phyloP scores from a whole-genome alignment of 2,113 vertebrate species.

The Pelvicachromis taeniatus region DNA sequence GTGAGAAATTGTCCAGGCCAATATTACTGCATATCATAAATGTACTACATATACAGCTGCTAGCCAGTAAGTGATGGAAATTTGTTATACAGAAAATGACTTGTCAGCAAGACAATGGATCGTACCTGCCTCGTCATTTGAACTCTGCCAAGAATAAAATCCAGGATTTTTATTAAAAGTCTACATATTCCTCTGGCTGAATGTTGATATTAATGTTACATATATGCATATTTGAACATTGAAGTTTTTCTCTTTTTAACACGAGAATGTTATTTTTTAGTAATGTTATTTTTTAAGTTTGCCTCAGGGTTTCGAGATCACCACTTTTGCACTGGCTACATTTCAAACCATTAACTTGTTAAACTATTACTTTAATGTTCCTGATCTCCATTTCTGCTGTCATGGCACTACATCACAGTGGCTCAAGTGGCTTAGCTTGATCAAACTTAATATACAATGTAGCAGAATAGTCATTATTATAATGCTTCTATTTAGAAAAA shows the following conservation, averaged over 20 bases:
- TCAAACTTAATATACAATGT: not conserved
- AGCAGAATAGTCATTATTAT: not conserved
- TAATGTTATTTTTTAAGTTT: not conserved
- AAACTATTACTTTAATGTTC: not conserved
- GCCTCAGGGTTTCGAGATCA: not conserved
- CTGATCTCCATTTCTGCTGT: not conserved
- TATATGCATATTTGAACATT: not conserved
- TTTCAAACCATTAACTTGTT: not conserved
- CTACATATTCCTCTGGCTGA: not conserved
- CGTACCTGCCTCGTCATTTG: not conserved
- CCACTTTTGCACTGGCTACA: not conserved
- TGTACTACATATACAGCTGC: not conserved
- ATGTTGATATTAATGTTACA: not conserved
- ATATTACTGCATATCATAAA: not conserved
- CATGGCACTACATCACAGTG: not conserved
- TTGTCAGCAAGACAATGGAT: not conserved
- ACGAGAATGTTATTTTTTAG: no score
- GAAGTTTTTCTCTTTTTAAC: not conserved
- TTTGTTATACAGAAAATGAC: not conserved
- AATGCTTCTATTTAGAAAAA: not conserved
- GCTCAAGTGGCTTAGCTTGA: not conserved
- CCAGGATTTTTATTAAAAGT: not conserved
- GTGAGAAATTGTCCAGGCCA: not conserved
- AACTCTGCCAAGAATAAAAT: not conserved
- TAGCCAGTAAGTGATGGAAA: not conserved